A percentile compares a stretch with the other conserved stretches of the same genome.
phyloP scores from a whole-genome alignment of 2,888 invertebrate species.

The Morinoia aosen region DNA sequence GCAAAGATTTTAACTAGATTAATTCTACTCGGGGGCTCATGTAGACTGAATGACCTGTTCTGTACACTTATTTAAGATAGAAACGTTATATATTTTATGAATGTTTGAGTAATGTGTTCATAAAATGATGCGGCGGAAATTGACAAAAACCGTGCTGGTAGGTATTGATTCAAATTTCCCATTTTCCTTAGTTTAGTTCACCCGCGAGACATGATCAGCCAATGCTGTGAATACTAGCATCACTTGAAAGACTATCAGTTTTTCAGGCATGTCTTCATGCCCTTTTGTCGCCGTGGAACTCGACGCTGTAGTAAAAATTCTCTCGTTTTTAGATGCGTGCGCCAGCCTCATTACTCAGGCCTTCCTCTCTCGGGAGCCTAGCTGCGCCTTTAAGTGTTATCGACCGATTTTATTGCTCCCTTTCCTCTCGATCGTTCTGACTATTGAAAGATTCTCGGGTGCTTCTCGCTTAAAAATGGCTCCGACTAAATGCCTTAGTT shows the following conservation, averaged over 20 bases:
- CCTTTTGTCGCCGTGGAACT: neutral
- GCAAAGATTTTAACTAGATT: neutral
- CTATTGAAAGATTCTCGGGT: neutral
- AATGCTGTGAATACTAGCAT: neutral
- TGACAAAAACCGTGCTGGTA: neutral
- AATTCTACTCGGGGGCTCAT: neutral
- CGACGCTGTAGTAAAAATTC: neutral
- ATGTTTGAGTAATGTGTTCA: no score
- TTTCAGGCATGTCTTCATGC: neutral
- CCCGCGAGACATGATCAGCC: neutral
- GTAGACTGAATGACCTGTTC: neutral
- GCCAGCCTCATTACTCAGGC: slow-evolving; percentile 17
- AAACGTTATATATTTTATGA: neutral
- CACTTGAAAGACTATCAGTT: neutral
- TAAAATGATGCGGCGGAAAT: no score
- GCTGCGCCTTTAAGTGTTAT: slow-evolving; percentile 10
- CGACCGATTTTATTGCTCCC: slow-evolving; percentile 12
- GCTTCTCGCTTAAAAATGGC: neutral
- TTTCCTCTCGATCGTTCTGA: slow-evolving; percentile 5
- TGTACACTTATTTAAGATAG: neutral
- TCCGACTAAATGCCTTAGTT: neutral
- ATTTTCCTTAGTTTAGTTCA: neutral
- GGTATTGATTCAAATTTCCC: neutral
- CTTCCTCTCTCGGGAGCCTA: neutral
- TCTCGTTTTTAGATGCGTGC: neutral